A percentile compares a stretch with the other conserved stretches of the same genome.
Evolutionary conservation across 2,113 vertebrate species (phyloP).

Genomic region (Hyperopisus bebe): DNA sequence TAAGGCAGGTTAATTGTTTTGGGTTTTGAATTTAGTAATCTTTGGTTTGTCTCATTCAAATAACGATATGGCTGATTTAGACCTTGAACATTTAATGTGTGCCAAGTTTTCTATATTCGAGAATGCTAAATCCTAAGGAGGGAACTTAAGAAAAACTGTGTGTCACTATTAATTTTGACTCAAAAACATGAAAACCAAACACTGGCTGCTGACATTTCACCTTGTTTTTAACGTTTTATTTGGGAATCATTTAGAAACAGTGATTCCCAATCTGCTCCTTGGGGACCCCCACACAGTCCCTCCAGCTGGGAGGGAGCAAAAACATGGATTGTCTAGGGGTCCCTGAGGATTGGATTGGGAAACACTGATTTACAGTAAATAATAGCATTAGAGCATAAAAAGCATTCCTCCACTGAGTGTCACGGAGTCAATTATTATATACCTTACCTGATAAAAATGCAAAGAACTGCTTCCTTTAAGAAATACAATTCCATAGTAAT

Average conservation of each 20-base stretch:
- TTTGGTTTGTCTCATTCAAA: background rate
- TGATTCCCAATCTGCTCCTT: background rate
- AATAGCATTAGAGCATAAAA: background rate
- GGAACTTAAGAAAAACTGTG: background rate
- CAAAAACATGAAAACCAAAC: background rate
- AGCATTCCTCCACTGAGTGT: background rate
- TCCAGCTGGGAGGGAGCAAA: background rate
- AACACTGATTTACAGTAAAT: background rate
- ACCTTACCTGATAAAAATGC: background rate
- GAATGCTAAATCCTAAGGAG: background rate
- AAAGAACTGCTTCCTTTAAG: background rate
- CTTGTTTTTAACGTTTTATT: background rate
- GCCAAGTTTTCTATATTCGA: background rate
- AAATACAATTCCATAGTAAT: background rate
- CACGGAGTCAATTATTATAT: background rate
- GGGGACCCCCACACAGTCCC: background rate
- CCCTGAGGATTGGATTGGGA: background rate
- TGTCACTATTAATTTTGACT: background rate
- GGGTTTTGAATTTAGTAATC: background rate
- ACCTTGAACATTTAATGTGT: background rate
- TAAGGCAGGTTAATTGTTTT: background rate
- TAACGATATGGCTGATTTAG: background rate
- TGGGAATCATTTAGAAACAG: background rate
- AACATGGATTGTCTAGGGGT: background rate
- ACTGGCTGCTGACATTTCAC: background rate